Evolutionary conservation across 2,113 vertebrate genomes (phyloP), one percentile per base, ranked within the genome.

Genomic region (Tupaia chinensis): DNA sequence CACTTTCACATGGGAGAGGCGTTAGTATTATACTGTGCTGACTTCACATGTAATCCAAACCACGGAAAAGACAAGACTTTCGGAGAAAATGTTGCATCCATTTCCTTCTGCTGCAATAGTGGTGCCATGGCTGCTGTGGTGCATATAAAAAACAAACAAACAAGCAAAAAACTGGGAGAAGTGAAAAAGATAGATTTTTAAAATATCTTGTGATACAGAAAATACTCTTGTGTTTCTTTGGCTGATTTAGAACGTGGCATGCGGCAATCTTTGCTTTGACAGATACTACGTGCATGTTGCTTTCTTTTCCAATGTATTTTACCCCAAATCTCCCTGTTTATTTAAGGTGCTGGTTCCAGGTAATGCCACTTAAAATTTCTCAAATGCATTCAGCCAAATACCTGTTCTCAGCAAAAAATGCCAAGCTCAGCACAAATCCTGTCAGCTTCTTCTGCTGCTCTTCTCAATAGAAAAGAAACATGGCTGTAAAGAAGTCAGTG

Each of bases 371-470:
- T 92, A 76, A 93, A 95, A 97, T 95, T 90, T 94, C 81, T 85
- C 44, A 76, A 84, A 70, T 91, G 89, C 72, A 74, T 97, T 96
- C 87, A 94, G 68, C 90, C 95, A 95, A 95, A 95, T 95, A 97
- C 95, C 91, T 97, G 81, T 97, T 96, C 98, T 92, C 53, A 91
- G 95, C 68, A 89, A 97, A 97, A 96, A 97, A 96, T 68, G 77
- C 95, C 91, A 68, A 94, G 25, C 72, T 98, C 95, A 98, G 92
- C 87, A 97, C 82, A 97, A 97, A 95, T 72, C 63, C 89, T 89
- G 63, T 74, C 93, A 68, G n/a, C 88, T 90, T 88, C 20, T 89
- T 97, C 92, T 88, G 65, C 73, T 93, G 68, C 66, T 92, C 9
- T 76, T 96, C 78, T 70, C 32, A 32, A 77, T 5, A 87, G 73